phyloP scores from a whole-genome alignment of 2,888 invertebrate species.

The Panopea generosa region DNA sequence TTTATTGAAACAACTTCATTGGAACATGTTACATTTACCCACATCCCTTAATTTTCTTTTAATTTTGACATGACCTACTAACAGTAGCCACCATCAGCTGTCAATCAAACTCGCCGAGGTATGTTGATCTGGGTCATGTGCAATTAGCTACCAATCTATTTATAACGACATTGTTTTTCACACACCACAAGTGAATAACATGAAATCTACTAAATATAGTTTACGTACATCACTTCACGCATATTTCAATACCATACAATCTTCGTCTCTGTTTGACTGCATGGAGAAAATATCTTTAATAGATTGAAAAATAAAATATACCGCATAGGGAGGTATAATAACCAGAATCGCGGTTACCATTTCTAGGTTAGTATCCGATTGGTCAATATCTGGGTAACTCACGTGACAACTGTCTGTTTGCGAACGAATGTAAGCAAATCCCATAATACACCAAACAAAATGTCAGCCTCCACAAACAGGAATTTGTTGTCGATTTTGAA shows the following conservation, averaged over 20 bases:
- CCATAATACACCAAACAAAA: conserved; percentile 69
- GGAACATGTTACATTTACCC: too few species aligned
- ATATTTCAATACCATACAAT: too few species aligned
- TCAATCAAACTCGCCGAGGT: conserved; percentile 60
- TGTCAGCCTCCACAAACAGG: conserved; percentile 67
- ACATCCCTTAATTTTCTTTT: background rate
- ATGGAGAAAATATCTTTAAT: too few species aligned
- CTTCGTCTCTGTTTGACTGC: too few species aligned
- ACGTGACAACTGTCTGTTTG: conserved; percentile 68
- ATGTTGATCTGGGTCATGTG: conserved; percentile 52
- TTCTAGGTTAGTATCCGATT: conserved; percentile 53
- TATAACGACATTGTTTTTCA: conserved; percentile 12
- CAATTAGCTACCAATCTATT: conserved; percentile 34
- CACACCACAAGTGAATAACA: too few species aligned
- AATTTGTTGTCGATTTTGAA: conserved; percentile 23
- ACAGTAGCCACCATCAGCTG: conserved; percentile 29
- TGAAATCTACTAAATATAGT: too few species aligned
- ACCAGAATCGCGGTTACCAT: conserved; percentile 54
- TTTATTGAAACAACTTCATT: too few species aligned
- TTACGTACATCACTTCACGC: too few species aligned
- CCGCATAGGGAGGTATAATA: too few species aligned
- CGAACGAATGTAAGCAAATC: conserved; percentile 65
- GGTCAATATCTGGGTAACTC: conserved; percentile 62
- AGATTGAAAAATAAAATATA: too few species aligned
- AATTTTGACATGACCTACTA: background rate